A percentile compares a stretch with the other conserved stretches of the same genome.
Evolutionary conservation across 2,888 invertebrate species (phyloP).

Genomic region (Eueremaeus valkanovi): DNA sequence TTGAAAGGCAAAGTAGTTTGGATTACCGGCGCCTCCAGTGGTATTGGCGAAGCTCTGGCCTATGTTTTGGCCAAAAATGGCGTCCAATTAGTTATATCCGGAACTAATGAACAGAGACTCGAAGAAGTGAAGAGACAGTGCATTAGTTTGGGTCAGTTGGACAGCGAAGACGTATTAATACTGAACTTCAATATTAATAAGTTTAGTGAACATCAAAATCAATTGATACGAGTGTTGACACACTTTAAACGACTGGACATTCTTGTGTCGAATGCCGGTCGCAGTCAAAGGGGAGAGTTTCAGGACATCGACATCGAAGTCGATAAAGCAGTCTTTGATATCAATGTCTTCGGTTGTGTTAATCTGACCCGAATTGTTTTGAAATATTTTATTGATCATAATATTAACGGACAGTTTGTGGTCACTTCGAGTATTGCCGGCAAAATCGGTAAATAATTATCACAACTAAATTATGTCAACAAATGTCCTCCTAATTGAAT

Average conservation of each 20-base stretch:
- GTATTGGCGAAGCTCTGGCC: conserved; percentile 69
- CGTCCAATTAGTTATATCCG: conserved; percentile 65
- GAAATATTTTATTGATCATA: conserved; percentile 57
- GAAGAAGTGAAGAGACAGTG: conserved; percentile 65
- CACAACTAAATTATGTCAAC: conserved; percentile 46
- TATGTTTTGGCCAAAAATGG: conserved; percentile 64
- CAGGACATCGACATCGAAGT: conserved; percentile 66
- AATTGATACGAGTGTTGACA: conserved; percentile 50
- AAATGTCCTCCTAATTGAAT: too few species aligned
- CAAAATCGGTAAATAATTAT: conserved; percentile 55
- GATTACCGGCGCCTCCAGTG: conserved; percentile 79
- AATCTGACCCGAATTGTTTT: conserved; percentile 65
- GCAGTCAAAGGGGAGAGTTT: conserved; percentile 71
- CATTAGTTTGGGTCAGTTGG: conserved; percentile 50
- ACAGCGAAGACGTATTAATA: conserved; percentile 43
- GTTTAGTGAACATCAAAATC: conserved; percentile 49
- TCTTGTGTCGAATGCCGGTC: conserved; percentile 74
- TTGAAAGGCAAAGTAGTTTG: conserved; percentile 70
- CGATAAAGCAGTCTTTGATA: conserved; percentile 68
- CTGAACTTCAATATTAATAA: conserved; percentile 46
- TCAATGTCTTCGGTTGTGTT: conserved; percentile 70
- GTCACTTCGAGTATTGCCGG: conserved; percentile 72
- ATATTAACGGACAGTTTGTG: conserved; percentile 64
- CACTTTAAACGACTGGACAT: conserved; percentile 64
- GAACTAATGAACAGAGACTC: conserved; percentile 62